These are phyloP conservation scores for Mesochorus sp. DNA, from an alignment of 2,888 invertebrate species.

Conservation along the genomic window DNA sequence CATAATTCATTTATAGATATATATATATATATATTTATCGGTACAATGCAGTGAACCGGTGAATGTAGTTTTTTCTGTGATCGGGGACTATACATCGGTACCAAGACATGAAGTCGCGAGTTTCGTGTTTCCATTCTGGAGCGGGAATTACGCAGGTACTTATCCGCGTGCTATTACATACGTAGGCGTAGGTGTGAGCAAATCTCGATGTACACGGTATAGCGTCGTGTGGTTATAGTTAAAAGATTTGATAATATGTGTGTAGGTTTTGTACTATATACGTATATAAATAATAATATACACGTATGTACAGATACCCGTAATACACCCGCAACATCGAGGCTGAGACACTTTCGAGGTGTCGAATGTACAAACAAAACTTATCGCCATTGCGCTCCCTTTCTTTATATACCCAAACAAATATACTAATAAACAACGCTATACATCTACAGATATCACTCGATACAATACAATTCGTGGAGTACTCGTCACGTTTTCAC, in stretches of 20 bases:
- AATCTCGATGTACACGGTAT: slow-evolving; percentile 20
- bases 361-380: slow-evolving; percentile 58
- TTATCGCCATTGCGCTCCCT: slow-evolving; percentile 48
- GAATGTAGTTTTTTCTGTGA: slow-evolving; percentile 13
- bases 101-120: slow-evolving; percentile 26
- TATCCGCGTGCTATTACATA: slow-evolving; percentile 53
- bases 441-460: slow-evolving; percentile 7
- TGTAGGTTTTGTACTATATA: neutral
- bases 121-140: slow-evolving; percentile 53
- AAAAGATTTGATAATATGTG: slow-evolving; percentile 37
- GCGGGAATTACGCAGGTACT: slow-evolving; percentile 55
- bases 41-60: neutral
- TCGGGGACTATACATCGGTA: too few species aligned
- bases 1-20: neutral
- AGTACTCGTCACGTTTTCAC: slow-evolving; percentile 45
- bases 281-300: too few species aligned
- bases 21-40: neutral
- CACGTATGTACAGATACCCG: too few species aligned
- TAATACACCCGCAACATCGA: slow-evolving; percentile 45
- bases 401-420: slow-evolving; percentile 19
- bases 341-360: slow-evolving; percentile 60
- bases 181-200: slow-evolving; percentile 48
- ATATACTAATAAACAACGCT: neutral
- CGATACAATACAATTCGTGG: slow-evolving; percentile 5
- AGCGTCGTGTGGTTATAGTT: slow-evolving; percentile 35